Percentiles rank a stretch among this genome's conserved stretches.
Evolutionary conservation across 2,113 vertebrate species (phyloP).

Genomic region (Meriones unguiculatus): DNA sequence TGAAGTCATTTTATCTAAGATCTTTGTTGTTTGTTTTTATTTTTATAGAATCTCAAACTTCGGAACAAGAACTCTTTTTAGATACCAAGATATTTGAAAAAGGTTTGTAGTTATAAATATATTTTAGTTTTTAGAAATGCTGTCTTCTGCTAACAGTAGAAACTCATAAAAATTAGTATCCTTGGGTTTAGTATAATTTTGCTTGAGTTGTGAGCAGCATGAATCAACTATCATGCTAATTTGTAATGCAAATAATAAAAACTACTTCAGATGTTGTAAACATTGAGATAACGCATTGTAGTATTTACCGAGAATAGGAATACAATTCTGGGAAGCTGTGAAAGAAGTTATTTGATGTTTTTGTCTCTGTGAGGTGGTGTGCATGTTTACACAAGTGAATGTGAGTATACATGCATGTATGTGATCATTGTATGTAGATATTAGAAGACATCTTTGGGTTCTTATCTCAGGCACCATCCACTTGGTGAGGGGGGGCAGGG

Average conservation of each 20-base stretch:
- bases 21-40: constrained; percentile 44
- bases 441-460: neutral
- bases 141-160: neutral
- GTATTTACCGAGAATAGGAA: constrained; percentile 11
- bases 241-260: constrained; percentile 55
- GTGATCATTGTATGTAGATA: too few species aligned
- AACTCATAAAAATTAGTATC: constrained; percentile 16
- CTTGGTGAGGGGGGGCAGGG: neutral
- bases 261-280: neutral
- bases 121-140: constrained; percentile 63
- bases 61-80: constrained; percentile 90
- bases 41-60: constrained; percentile 87
- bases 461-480: neutral
- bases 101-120: constrained; percentile 83
- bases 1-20: constrained; percentile 40
- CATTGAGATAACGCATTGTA: constrained; percentile 17
- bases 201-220: neutral
- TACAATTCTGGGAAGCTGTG: constrained; percentile 27
- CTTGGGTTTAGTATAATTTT: constrained; percentile 57
- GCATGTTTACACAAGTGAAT: neutral
- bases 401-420: neutral
- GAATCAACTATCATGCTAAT: neutral
- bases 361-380: too few species aligned
- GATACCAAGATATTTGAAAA: constrained; percentile 91
- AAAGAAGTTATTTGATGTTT: neutral